Base-by-base conservation (phyloP, 1,140 invertebrate genomes). In the Drosophila lini region DNA sequence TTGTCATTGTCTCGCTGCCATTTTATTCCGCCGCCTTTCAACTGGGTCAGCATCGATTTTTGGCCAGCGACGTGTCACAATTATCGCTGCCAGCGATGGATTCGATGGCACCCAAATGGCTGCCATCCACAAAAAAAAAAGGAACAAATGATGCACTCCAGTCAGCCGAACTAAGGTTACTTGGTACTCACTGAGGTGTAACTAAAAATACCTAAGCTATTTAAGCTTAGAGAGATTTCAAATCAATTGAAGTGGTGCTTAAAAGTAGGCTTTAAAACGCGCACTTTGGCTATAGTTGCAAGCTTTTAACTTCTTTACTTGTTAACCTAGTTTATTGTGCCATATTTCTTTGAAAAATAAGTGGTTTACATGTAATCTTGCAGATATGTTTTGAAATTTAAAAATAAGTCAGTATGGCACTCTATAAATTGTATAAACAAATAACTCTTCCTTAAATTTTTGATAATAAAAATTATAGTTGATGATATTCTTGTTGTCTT, bases 21-120 rank as follows among this genome's bases (percentile, higher is more conserved):
- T 31, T 71, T 70, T 59, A 64, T 61, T 73, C 52, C 50, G 44
- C 36, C 62, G 75, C 48, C 67, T 63, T 56, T 83, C 52, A 89
- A 89, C 77, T 89, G 78, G 84, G 84, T 89, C 84, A 89, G 65
- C 85, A 89, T 89, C 84, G 84, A 89, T 89, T 89, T 89, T 89
- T 74, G 67, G 57, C 61, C 69, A 71, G 79, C 80, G 76, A 82
- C 80, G 84, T 89, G 82, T 86, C 83, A 82, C 79, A 88, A 86
- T 88, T 88, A 83, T 89, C 74, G 76, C 41, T 63, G 57, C 71
- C 40, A 69, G 31, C 56, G 67, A 60, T 70, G 73, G 71, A 77
- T 77, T 75, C 74, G 64, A 70, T 40, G 70, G 56, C 42, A 69
- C 56, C 60, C 58, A 45, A 79, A 62, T 42, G 53, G 62, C 70